A percentile compares a stretch with the other conserved stretches of the same genome.
These are phyloP conservation scores for Leptopilina syphax DNA, from an alignment of 2,888 invertebrate species.

Conservation along the genomic window DNA sequence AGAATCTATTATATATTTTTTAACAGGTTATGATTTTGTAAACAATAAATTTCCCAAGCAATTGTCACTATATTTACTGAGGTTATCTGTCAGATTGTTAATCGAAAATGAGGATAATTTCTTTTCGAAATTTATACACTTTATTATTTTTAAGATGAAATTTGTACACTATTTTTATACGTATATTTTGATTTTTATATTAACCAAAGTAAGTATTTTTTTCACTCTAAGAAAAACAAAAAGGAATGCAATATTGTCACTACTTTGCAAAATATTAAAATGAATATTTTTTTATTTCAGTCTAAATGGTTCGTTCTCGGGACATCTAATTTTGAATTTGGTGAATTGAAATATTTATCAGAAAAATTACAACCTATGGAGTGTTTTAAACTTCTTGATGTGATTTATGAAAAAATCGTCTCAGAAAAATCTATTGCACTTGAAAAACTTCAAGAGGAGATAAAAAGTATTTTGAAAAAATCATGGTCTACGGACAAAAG, in stretches of 20 bases:
- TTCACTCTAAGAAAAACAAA: not conserved
- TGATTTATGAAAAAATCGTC: constrained; percentile 49
- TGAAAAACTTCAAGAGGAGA: constrained; percentile 41
- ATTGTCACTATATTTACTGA: constrained; percentile 2
- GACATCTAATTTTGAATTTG: constrained; percentile 52
- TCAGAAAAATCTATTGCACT: not conserved
- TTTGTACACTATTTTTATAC: constrained; percentile 58
- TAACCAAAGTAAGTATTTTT: constrained; percentile 54
- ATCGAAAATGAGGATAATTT: constrained; percentile 51
- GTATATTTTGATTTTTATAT: constrained; percentile 54
- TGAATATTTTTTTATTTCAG: constrained; percentile 42
- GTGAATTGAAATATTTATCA: constrained; percentile 58
- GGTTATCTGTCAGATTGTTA: constrained; percentile 47
- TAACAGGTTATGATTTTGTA: constrained; percentile 1
- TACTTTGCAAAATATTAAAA: constrained; percentile 3
- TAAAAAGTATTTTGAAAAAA: constrained; percentile 32
- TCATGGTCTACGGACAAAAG: constrained; percentile 43
- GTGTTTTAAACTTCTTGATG: constrained; percentile 59
- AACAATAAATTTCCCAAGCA: constrained; percentile 39
- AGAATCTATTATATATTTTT: not conserved
- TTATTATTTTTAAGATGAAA: constrained; percentile 59
- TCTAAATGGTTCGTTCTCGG: constrained; percentile 52
- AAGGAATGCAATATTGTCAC: not conserved
- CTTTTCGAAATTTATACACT: constrained; percentile 54
- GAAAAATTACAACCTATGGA: constrained; percentile 58